A percentile compares a stretch with the other conserved stretches of the same genome.
These are phyloP conservation scores for Bos javanicus DNA, from an alignment of 2,113 vertebrate genomes.

Conservation along the genomic window DNA sequence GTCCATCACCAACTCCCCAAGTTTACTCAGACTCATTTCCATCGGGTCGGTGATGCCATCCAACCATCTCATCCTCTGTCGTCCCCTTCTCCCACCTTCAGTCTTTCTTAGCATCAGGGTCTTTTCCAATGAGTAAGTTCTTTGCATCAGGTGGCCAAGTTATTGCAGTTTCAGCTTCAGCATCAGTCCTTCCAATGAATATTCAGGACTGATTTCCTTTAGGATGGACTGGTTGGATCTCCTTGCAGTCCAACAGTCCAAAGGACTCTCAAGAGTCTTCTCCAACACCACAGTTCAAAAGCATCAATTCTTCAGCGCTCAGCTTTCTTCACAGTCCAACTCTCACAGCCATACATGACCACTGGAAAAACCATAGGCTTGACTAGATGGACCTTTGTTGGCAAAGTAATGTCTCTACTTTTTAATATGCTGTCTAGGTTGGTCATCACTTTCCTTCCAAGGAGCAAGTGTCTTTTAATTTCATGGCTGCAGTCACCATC, in stretches of 20 bases:
- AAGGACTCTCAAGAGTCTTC: not conserved
- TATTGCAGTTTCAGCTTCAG: not conserved
- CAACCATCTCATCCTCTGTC: not conserved
- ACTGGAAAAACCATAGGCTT: not conserved
- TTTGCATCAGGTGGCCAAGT: not conserved
- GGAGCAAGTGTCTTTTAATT: not conserved
- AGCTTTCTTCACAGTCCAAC: not conserved
- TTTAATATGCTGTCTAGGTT: not conserved
- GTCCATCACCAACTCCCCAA: not conserved
- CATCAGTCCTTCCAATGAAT: not conserved
- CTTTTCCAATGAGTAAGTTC: not conserved
- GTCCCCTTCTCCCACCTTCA: not conserved
- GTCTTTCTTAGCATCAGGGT: not conserved
- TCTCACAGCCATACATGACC: not conserved
- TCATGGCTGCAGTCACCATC: not conserved
- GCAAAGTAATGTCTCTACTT: not conserved
- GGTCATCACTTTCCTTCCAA: not conserved
- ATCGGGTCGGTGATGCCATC: not conserved
- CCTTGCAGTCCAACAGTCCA: not conserved
- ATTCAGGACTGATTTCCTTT: not conserved
- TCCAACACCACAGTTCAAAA: not conserved
- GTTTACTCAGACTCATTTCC: not conserved
- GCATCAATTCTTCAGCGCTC: rapidly evolving
- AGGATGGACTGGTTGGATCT: not conserved
- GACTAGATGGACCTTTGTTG: not conserved